These are phyloP conservation scores for Rhombomys opimus DNA, from an alignment of 2,113 vertebrate species.

Conservation along the genomic window DNA sequence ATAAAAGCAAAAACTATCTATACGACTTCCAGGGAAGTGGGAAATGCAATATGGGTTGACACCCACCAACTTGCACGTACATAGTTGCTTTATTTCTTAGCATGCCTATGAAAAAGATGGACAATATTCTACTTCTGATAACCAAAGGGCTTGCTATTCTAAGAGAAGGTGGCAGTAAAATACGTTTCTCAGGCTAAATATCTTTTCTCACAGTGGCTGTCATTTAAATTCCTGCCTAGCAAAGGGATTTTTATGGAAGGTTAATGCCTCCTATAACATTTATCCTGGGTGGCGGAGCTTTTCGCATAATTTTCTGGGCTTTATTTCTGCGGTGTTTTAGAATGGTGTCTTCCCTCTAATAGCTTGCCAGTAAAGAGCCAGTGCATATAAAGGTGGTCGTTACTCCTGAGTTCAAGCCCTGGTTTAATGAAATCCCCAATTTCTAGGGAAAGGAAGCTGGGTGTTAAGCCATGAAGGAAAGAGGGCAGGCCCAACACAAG, in stretches of 20 bases:
- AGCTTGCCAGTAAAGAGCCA: constrained; percentile 80
- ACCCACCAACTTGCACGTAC: neutral
- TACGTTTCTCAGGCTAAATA: constrained; percentile 80
- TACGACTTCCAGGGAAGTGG: neutral
- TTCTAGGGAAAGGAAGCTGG: constrained; percentile 51
- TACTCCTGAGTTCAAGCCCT: constrained; percentile 74
- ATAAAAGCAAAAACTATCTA: constrained; percentile 23
- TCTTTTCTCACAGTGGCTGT: constrained; percentile 77
- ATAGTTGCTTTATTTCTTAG: constrained; percentile 45
- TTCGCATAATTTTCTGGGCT: constrained; percentile 83
- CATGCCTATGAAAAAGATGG: constrained; percentile 53
- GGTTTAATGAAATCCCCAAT: constrained; percentile 80
- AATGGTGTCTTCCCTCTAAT: constrained; percentile 79
- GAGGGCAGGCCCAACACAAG: neutral
- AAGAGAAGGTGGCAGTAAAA: constrained; percentile 77
- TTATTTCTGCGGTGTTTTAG: constrained; percentile 83
- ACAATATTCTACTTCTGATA: constrained; percentile 75
- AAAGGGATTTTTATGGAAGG: constrained; percentile 86
- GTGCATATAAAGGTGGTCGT: constrained; percentile 73
- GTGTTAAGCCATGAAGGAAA: constrained; percentile 36
- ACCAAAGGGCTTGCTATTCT: constrained; percentile 75
- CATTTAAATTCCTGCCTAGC: constrained; percentile 85
- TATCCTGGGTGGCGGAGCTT: constrained; percentile 83
- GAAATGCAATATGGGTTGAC: neutral
- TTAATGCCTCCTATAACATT: constrained; percentile 87